phyloP scores from a whole-genome alignment of 2,888 invertebrate species.

The Homarus gammarus region DNA sequence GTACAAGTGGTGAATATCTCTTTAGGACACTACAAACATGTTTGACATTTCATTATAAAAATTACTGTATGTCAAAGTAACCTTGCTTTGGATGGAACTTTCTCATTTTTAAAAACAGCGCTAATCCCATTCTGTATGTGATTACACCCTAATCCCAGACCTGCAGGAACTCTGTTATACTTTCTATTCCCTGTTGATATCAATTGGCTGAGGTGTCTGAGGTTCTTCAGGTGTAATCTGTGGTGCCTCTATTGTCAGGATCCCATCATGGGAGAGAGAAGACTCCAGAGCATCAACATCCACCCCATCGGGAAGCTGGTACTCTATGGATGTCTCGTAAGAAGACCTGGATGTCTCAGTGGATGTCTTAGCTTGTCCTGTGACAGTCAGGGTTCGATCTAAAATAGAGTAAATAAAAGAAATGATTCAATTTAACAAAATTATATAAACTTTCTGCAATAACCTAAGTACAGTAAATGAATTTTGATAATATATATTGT shows the following conservation, averaged over 20 bases:
- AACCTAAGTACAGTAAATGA: not conserved
- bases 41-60: too few species aligned
- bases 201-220: constrained; percentile 58
- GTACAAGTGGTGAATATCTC: too few species aligned
- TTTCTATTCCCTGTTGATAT: constrained; percentile 55
- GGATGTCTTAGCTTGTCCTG: constrained; percentile 20
- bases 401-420: too few species aligned
- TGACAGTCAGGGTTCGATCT: constrained; percentile 53
- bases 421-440: not conserved
- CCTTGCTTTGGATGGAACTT: too few species aligned
- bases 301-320: constrained; percentile 59
- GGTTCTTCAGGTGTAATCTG: constrained; percentile 25
- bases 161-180: not conserved
- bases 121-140: too few species aligned
- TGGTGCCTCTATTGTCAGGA: constrained; percentile 61
- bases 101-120: too few species aligned
- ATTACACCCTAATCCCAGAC: too few species aligned
- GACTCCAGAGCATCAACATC: constrained; percentile 63
- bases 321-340: constrained; percentile 23
- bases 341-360: constrained; percentile 44
- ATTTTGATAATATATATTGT: not conserved
- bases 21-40: too few species aligned
- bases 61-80: too few species aligned
- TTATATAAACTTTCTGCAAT: too few species aligned
- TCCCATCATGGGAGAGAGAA: constrained; percentile 58